Percentiles rank a stretch among this genome's conserved stretches.
Conservation (phyloP, 2,888 invertebrate genomes). For the Idaea aversata region DNA sequence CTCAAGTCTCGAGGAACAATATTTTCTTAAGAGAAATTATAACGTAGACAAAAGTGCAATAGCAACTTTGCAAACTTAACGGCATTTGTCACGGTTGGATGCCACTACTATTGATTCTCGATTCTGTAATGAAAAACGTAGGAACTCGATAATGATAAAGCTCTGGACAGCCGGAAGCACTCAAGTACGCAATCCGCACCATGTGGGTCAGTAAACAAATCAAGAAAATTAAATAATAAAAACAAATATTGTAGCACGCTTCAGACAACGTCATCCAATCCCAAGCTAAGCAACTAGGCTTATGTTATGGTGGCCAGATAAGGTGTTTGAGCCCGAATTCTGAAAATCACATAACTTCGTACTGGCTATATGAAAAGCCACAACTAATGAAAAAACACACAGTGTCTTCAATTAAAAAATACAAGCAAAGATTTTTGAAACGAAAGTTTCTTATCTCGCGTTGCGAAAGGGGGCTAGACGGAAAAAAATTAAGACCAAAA, state of each 20-base stretch:
- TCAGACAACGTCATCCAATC: no score
- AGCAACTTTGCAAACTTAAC: conserved; percentile 38
- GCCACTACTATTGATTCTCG: conserved; percentile 17
- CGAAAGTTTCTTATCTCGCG: no score
- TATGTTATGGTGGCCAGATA: no score
- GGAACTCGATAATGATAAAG: neutral
- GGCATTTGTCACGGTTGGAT: conserved; percentile 40
- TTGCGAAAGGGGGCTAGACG: no score
- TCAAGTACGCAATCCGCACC: neutral
- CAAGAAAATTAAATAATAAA: no score
- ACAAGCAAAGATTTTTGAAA: neutral
- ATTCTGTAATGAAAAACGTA: neutral
- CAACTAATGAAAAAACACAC: no score
- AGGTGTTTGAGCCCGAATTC: neutral
- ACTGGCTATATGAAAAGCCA: no score
- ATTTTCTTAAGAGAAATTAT: conserved; percentile 30
- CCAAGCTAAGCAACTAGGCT: no score
- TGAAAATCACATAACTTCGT: neutral
- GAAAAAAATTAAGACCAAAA: no score
- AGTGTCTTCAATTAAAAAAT: neutral
- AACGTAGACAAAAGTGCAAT: conserved; percentile 47
- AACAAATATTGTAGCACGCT: no score
- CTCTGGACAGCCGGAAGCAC: neutral
- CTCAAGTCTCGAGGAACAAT: conserved; percentile 13
- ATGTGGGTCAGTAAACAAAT: no score